Evolutionary conservation across 2,113 vertebrate species (phyloP).

Genomic region (Madoqua kirkii): DNA sequence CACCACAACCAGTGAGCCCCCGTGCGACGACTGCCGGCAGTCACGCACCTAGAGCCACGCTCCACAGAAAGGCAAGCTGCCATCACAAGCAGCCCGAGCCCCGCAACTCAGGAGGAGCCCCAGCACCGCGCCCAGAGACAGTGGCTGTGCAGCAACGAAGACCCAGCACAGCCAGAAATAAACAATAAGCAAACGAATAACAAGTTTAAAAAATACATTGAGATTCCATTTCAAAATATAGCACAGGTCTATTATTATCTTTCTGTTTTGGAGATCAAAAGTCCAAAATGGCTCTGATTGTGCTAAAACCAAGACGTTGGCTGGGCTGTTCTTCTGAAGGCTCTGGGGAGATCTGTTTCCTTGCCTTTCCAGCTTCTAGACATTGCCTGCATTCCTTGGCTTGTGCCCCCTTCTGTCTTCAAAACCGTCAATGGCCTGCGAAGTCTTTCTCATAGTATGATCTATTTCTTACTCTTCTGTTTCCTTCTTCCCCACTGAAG

Average conservation of each 20-base stretch:
- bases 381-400: not conserved
- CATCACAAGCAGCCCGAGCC: rapidly evolving
- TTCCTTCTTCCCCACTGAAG: not conserved
- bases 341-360: not conserved
- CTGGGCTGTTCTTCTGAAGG: not conserved
- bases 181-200: not conserved
- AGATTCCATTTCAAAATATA: not conserved
- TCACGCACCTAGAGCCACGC: rapidly evolving
- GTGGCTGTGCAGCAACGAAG: rapidly evolving
- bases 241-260: not conserved
- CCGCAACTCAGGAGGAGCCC: not conserved
- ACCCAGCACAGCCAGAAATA: not conserved
- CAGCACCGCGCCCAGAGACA: rapidly evolving
- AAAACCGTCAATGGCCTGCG: not conserved
- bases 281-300: not conserved
- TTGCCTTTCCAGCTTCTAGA: not conserved
- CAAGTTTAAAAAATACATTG: not conserved
- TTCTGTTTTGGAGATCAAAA: not conserved
- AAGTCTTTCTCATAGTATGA: not conserved
- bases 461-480: not conserved
- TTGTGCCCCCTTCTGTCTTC: not conserved
- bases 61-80: not conserved
- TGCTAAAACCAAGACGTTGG: not conserved
- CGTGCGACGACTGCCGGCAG: rapidly evolving
- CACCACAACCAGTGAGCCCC: not conserved